phyloP scores from a whole-genome alignment of 2,888 invertebrate species.

The Stenotaenia linearis region DNA sequence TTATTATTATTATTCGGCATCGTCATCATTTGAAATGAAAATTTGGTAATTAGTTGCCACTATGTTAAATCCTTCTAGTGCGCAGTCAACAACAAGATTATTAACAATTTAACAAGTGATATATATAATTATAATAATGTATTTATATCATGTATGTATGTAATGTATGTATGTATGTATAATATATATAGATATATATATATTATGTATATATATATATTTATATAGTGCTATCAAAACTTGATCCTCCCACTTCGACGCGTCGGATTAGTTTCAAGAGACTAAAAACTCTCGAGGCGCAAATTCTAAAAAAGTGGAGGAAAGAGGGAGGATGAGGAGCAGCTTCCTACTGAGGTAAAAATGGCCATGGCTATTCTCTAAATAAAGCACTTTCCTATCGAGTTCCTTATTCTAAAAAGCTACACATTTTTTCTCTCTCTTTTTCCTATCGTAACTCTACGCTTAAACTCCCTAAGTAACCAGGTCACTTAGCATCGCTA shows the following conservation, averaged over 20 bases:
- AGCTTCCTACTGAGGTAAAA: neutral
- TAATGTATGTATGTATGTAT: neutral
- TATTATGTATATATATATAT: conserved; percentile 30
- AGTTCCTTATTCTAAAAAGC: neutral
- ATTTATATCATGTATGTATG: conserved; percentile 26
- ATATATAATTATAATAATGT: conserved; percentile 13
- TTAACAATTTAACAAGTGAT: conserved; percentile 33
- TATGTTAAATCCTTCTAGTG: neutral
- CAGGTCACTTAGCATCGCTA: no score
- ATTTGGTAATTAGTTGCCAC: neutral
- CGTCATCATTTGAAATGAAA: neutral
- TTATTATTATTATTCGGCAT: no score
- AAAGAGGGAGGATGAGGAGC: neutral
- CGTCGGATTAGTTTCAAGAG: no score
- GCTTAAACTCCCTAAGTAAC: no score
- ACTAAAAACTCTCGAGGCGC: neutral
- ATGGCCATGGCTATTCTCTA: neutral
- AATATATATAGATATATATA: conserved; percentile 28
- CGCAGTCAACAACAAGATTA: conserved; percentile 30
- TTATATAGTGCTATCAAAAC: conserved; percentile 33
- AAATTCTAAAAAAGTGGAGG: neutral
- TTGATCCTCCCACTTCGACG: conserved; percentile 1
- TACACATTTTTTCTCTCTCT: neutral
- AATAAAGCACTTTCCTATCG: neutral
- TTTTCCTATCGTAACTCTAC: no score